Evolutionary conservation across 2,797 vertebrate species (phyloP), one percentile per base, ranked within the genome.

Genomic region (Staurois parvus): DNA sequence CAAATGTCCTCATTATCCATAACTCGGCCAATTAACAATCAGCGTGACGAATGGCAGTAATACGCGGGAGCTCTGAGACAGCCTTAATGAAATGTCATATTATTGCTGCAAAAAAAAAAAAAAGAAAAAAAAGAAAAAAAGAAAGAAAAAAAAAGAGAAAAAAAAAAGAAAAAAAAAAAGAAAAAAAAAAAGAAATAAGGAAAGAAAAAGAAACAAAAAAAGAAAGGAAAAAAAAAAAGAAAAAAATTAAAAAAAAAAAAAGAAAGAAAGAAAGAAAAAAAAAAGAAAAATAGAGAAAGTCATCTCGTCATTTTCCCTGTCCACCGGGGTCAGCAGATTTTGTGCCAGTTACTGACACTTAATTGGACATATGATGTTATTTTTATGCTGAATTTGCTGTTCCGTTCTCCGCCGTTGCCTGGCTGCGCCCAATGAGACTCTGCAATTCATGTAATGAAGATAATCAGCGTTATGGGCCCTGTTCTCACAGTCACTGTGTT

Each of bases 371-470:
- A 28, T 29, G 34, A 64, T 34, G 56, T 72, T 69, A 72, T 72
- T 78, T 72, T 84, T 72, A 8, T 70, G 82, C 76, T 37, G 76
- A 52, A 48, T 74, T 72, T 62, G 26, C 56, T 68, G 26, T 26
- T 15, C 26, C 66, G 34, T 66, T 52, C 66, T 81, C 29, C 17
- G 29, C 32, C 7, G 32, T 40, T 72, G 79, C 12, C 69, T 59
- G 29, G 24, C 79, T 48, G 78, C 21, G 29, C 66, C 67, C 30
- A 28, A 21, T 79, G 70, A 74, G 32, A 64, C 52, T 81, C 24
- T 48, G 45, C 72, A 62, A 74, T 56, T 45, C 40, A 62, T 56
- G 30, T 67, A 73, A 80, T 85, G 69, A 74, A 28, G 83, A 73
- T 73, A 72, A 73, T 73, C 34, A 79, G 56, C 19, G 12, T 52